Percentiles rank a stretch among this genome's conserved stretches.
Conservation (phyloP, 2,888 invertebrate species). For the Phorcus lineatus region DNA sequence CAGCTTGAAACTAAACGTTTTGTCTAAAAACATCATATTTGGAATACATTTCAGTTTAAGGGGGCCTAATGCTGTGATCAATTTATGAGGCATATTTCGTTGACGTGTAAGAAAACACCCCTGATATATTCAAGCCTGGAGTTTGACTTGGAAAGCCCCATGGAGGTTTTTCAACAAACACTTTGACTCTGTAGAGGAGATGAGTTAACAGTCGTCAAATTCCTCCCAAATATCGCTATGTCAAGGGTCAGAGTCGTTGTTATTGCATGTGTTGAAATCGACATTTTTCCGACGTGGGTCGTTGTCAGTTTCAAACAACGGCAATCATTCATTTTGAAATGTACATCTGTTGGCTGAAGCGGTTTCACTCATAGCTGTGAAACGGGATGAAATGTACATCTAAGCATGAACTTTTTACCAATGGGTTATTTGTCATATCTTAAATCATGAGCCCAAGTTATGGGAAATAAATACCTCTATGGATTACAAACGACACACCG, state of each 20-base stretch:
- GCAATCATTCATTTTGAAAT: no score
- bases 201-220: not conserved
- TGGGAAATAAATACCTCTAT: no score
- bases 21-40: constrained; percentile 6
- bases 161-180: not conserved
- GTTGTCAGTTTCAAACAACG: not conserved
- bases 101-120: not conserved
- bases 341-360: no score
- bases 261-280: constrained; percentile 38
- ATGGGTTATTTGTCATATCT: no score
- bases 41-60: constrained; percentile 19
- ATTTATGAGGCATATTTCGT: constrained; percentile 13
- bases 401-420: no score
- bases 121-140: not conserved
- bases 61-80: not conserved
- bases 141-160: not conserved
- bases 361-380: no score
- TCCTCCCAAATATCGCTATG: constrained; percentile 27
- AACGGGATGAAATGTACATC: no score
- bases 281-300: constrained; percentile 11
- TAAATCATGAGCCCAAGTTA: no score
- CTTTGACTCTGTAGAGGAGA: not conserved
- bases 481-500: no score
- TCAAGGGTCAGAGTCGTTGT: constrained; percentile 22
- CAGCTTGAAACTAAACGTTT: constrained; percentile 3